phyloP scores from a whole-genome alignment of 1,140 invertebrate species.

The Heliconius hermathena region DNA sequence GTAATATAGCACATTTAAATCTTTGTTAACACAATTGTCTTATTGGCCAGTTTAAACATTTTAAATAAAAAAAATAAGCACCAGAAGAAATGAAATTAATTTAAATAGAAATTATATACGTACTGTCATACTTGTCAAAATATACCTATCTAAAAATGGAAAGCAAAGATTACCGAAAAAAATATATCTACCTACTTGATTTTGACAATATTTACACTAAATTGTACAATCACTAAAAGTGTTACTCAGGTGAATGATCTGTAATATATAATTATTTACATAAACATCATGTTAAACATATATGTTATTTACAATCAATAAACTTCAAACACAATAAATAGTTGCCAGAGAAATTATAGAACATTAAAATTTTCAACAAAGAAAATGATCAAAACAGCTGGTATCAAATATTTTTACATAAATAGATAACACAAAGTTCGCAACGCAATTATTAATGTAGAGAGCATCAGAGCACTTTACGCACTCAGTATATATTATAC shows the following conservation, averaged over 20 bases:
- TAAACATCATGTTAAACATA: neutral
- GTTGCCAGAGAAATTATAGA: neutral
- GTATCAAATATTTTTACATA: conserved; percentile 17
- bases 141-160: neutral
- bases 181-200: neutral
- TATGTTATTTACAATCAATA: neutral
- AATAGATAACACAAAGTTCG: conserved; percentile 21
- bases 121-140: neutral
- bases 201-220: neutral
- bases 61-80: too few relatives aligned
- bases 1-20: too few relatives aligned
- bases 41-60: too few relatives aligned
- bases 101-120: too few relatives aligned
- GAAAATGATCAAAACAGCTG: conserved; percentile 2
- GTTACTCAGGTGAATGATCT: conserved; percentile 57
- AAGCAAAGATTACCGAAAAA: neutral
- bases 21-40: too few relatives aligned
- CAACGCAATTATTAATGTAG: conserved; percentile 20
- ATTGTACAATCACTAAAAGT: conserved; percentile 39
- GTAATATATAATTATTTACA: conserved; percentile 49
- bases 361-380: neutral
- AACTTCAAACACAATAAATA: neutral
- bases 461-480: conserved; percentile 3
- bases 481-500: neutral
- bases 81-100: too few relatives aligned